Evolutionary conservation across 2,113 vertebrate genomes (phyloP).

Genomic region (Todiramphus saurophagus): DNA sequence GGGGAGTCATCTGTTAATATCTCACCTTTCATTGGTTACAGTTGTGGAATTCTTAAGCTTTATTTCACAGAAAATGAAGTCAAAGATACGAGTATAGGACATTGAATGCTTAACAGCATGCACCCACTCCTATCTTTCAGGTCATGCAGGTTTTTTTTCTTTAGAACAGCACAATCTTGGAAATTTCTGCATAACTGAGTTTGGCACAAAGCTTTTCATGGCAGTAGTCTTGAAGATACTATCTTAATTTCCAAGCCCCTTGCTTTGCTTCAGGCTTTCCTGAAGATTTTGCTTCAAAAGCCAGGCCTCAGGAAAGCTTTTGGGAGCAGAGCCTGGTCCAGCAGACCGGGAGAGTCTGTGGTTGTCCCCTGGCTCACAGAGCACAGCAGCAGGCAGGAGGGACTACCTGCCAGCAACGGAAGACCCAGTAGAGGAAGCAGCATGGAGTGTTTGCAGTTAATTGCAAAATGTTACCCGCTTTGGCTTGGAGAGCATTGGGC

Average conservation of each 20-base stretch:
- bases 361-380: background rate
- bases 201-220: fast-evolving
- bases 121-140: background rate
- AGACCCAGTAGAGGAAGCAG: background rate
- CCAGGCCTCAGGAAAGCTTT: background rate
- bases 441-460: background rate
- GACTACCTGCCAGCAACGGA: background rate
- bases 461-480: background rate
- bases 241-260: background rate
- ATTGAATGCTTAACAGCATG: background rate
- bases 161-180: background rate
- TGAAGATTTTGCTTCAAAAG: background rate
- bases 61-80: background rate
- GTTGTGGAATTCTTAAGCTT: background rate
- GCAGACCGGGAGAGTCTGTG: background rate
- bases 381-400: background rate
- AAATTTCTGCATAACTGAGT: background rate
- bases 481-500: background rate
- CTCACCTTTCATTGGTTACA: background rate
- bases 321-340: background rate
- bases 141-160: background rate
- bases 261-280: background rate
- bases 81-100: background rate
- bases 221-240: background rate
- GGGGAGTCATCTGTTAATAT: background rate